Conservation (phyloP, 1,140 invertebrate species). For the Prorops nasuta region DNA sequence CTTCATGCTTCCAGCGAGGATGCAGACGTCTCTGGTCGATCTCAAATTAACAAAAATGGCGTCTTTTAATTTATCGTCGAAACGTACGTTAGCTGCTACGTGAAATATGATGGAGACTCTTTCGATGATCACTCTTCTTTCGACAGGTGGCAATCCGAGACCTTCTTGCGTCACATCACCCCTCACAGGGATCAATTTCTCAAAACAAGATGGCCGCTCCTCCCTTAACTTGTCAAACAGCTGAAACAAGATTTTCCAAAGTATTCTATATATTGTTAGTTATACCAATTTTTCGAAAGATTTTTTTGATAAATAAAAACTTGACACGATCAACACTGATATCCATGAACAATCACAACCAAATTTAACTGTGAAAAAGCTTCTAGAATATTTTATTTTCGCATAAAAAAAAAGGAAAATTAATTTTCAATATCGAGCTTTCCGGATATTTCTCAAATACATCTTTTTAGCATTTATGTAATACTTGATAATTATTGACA, state of each 20-base stretch:
- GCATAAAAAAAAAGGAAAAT: neutral
- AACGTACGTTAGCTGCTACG: conserved; percentile 89
- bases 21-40: conserved; percentile 66
- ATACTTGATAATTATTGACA: no score
- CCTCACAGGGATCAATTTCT: conserved; percentile 74
- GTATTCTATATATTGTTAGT: no score
- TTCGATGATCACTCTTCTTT: conserved; percentile 62
- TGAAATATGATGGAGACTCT: conserved; percentile 87
- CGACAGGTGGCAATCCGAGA: conserved; percentile 60
- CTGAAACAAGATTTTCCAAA: no score
- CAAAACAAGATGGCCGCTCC: conserved; percentile 52
- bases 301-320: no score
- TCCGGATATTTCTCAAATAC: no score
- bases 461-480: no score
- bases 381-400: neutral
- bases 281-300: no score
- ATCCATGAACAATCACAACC: no score
- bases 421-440: neutral
- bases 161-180: conserved; percentile 73
- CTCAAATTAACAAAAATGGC: conserved; percentile 67
- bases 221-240: conserved; percentile 53
- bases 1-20: conserved; percentile 65
- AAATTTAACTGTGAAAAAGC: conserved; percentile 2
- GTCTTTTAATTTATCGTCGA: conserved; percentile 78
- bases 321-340: no score